Conservation (phyloP, 2,113 vertebrate genomes). For the Rhadina sibilatrix region DNA sequence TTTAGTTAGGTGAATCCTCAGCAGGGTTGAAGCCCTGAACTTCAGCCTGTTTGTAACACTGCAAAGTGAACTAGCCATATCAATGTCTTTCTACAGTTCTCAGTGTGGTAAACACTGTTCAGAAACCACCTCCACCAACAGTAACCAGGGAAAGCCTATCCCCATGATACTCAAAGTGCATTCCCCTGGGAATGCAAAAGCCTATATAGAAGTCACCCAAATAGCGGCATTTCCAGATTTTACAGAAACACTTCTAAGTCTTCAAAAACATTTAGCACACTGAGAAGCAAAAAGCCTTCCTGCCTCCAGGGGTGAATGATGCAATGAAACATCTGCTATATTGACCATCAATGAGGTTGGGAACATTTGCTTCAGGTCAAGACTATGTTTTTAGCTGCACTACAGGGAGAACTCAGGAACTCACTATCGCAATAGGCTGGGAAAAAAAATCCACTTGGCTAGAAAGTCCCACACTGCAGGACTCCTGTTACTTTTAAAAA, state of each 20-base stretch:
- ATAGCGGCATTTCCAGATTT: neutral
- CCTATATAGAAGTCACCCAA: neutral
- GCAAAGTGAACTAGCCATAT: neutral
- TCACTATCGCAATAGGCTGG: neutral
- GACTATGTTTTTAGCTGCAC: neutral
- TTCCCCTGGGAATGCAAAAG: neutral
- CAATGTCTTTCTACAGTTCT: neutral
- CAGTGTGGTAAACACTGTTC: neutral
- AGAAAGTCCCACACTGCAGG: neutral
- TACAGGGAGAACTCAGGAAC: slow-evolving; percentile 37
- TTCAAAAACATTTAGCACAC: neutral
- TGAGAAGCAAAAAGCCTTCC: slow-evolving; percentile 6
- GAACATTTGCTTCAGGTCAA: slow-evolving; percentile 43
- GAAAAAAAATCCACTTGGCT: neutral
- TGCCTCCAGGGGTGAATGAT: neutral
- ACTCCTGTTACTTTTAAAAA: neutral
- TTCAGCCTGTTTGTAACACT: neutral
- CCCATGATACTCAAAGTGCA: accelerated
- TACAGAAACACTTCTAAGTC: neutral
- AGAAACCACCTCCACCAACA: neutral
- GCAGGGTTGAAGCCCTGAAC: neutral
- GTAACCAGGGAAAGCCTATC: neutral
- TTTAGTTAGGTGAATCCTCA: neutral
- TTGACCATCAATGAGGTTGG: neutral
- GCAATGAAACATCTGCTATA: slow-evolving; percentile 37